A percentile compares a stretch with the other conserved stretches of the same genome.
Conservation (phyloP, 1,140 invertebrate genomes). For the Drosophila varians region DNA sequence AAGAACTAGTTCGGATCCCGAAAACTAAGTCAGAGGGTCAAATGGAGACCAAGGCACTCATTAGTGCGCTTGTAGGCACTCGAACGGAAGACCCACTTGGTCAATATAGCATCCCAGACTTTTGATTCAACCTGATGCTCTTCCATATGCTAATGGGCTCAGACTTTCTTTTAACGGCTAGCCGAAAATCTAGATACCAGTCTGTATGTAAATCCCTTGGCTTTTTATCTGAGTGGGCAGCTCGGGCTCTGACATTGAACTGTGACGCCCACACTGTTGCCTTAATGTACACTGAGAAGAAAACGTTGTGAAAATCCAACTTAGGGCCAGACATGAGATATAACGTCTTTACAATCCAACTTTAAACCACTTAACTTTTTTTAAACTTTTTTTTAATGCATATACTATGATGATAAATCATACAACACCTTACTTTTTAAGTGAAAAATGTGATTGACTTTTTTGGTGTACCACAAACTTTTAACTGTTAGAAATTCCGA, state of each 20-base stretch:
- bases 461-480: neutral
- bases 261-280: constrained; percentile 36
- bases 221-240: constrained; percentile 20
- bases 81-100: constrained; percentile 14
- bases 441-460: neutral
- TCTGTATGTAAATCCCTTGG: constrained; percentile 21
- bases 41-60: neutral
- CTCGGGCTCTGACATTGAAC: constrained; percentile 52
- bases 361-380: no score
- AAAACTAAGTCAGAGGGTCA: constrained; percentile 47
- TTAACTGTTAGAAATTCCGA: constrained; percentile 4
- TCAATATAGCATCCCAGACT: constrained; percentile 26
- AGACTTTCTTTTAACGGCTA: constrained; percentile 57
- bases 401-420: no score
- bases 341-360: neutral
- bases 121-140: neutral
- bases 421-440: neutral
- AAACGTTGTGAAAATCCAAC: neutral
- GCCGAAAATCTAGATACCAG: constrained; percentile 36
- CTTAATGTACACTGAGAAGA: neutral
- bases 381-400: neutral
- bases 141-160: constrained; percentile 61
- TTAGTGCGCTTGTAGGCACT: neutral
- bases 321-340: neutral
- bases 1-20: constrained; percentile 18